phyloP scores from a whole-genome alignment of 2,797 vertebrate species.

The Coendou prehensilis region DNA sequence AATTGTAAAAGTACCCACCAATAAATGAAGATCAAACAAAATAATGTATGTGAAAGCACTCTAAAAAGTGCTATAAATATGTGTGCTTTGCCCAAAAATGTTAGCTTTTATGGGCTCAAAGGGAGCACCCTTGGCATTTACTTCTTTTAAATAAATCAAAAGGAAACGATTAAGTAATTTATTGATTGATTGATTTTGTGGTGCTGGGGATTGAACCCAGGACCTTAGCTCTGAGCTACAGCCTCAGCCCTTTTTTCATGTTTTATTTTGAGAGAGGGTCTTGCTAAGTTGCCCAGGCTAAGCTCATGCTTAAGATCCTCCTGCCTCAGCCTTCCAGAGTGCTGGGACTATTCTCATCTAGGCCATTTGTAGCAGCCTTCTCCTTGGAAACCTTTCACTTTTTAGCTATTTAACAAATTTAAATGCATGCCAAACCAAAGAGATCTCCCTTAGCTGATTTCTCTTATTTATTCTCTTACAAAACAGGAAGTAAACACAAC shows the following conservation, averaged over 20 bases:
- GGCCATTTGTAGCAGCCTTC: neutral
- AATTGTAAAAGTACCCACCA: conserved; percentile 58
- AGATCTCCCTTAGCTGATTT: neutral
- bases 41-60: conserved; percentile 51
- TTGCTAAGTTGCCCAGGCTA: neutral
- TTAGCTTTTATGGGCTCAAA: conserved; percentile 57
- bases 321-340: neutral
- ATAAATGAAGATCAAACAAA: conserved; percentile 65
- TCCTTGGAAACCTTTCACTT: neutral
- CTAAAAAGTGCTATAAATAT: conserved; percentile 50
- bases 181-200: neutral
- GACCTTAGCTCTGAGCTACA: neutral
- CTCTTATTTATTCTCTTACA: conserved; percentile 3
- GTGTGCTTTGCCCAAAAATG: conserved; percentile 21
- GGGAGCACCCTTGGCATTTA: conserved; percentile 61
- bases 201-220: neutral
- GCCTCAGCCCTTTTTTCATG: neutral
- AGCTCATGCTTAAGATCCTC: neutral
- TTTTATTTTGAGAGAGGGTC: neutral
- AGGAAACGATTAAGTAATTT: conserved; percentile 29
- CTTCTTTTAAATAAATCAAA: conserved; percentile 67
- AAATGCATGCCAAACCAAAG: conserved; percentile 1
- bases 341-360: neutral
- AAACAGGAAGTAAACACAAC: neutral
- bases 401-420: conserved; percentile 25